phyloP scores from a whole-genome alignment of 2,888 invertebrate genomes.

The Tenthredo distinguenda region DNA sequence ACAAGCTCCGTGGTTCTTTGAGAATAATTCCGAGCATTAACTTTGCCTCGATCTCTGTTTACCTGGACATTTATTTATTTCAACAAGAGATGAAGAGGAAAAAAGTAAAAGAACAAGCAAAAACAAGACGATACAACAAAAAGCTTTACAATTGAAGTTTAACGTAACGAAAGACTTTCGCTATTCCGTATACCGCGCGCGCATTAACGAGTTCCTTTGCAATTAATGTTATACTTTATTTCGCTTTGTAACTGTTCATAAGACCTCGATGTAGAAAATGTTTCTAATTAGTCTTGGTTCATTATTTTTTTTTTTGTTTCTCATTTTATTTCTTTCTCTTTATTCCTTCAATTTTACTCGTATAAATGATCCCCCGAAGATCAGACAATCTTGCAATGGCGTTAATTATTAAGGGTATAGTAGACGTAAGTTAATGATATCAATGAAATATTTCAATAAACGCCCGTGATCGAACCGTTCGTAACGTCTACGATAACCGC shows the following conservation, averaged over 20 bases:
- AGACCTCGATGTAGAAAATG: background rate
- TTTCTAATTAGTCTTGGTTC: background rate
- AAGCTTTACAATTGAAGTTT: background rate
- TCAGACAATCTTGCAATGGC: conserved; percentile 5
- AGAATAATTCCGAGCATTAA: background rate
- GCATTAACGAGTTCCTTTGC: conserved; percentile 28
- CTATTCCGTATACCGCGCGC: background rate
- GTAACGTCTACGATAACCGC: background rate
- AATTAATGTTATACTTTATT: background rate
- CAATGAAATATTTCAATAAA: background rate
- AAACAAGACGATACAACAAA: background rate
- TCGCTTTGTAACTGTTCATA: background rate
- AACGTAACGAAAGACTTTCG: background rate
- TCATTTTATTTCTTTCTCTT: background rate
- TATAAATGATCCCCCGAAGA: conserved; percentile 7
- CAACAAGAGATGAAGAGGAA: background rate
- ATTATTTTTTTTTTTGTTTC: background rate
- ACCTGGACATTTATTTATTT: background rate
- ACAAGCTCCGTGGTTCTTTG: background rate
- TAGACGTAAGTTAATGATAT: background rate
- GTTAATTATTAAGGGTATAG: too few species aligned
- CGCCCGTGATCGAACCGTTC: background rate
- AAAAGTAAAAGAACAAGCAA: background rate
- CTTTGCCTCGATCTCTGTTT: background rate
- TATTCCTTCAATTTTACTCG: background rate